Evolutionary conservation across 2,797 vertebrate species (phyloP).

Genomic region (Sebastes taczanowskii): DNA sequence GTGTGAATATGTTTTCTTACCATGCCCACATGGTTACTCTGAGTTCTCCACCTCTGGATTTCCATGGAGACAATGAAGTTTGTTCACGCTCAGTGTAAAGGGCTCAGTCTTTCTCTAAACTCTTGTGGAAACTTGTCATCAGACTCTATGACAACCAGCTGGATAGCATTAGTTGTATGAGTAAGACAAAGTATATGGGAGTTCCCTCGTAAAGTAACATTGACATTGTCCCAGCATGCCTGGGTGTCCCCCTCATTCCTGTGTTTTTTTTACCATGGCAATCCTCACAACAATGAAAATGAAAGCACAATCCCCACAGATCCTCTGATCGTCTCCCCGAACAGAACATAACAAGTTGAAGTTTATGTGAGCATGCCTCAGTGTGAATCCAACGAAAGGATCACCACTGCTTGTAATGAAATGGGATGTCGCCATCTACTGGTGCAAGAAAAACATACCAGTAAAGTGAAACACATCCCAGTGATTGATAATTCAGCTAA

Average conservation of each 20-base stretch:
- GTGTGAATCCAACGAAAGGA: background rate
- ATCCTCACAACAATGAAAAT: constrained; percentile 29
- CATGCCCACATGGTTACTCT: background rate
- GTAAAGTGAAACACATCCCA: background rate
- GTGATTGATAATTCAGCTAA: no score
- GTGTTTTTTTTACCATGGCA: constrained; percentile 34
- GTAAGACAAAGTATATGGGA: constrained; percentile 13
- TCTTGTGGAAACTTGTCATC: constrained; percentile 26
- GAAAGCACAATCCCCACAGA: background rate
- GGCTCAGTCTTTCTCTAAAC: background rate
- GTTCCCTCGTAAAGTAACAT: constrained; percentile 23
- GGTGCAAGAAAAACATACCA: background rate
- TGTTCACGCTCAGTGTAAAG: background rate
- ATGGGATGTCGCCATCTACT: constrained; percentile 38
- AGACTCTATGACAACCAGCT: background rate
- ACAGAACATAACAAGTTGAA: background rate
- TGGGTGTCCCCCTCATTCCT: constrained; percentile 6
- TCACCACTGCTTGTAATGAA: background rate
- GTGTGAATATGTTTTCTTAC: fast-evolving
- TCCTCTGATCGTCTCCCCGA: background rate
- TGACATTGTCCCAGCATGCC: background rate
- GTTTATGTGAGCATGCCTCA: background rate
- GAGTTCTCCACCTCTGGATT: background rate
- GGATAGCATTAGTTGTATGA: background rate
- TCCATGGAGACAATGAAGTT: background rate